These are phyloP conservation scores for Hyposoter dolosus DNA, from an alignment of 2,888 invertebrate genomes.

Conservation along the genomic window DNA sequence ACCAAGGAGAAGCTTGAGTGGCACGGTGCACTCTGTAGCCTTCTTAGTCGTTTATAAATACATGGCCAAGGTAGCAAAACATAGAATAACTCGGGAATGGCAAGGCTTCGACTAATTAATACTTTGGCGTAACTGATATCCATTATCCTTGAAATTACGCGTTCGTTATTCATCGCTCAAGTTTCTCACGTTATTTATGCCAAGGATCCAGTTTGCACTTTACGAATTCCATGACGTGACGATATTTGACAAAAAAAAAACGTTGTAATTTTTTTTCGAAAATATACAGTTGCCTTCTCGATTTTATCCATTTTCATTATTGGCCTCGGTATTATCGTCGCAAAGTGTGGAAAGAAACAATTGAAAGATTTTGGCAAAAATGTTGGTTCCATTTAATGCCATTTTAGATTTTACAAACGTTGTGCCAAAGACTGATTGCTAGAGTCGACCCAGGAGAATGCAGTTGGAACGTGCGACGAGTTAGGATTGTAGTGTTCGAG, in stretches of 20 bases:
- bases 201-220: background rate
- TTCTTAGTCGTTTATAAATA: conserved; percentile 48
- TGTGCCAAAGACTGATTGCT: conserved; percentile 76
- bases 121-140: background rate
- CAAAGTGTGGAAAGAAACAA: background rate
- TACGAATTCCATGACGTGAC: background rate
- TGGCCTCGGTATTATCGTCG: background rate
- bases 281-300: background rate
- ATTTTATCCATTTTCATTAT: background rate
- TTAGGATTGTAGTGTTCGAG: conserved; percentile 57
- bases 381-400: background rate
- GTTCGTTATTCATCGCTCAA: background rate
- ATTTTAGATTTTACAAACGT: conserved; percentile 39
- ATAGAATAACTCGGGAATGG: conserved; percentile 13
- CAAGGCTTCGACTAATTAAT: background rate
- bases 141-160: background rate
- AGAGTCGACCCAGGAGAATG: conserved; percentile 73
- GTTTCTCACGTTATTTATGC: background rate
- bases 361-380: background rate
- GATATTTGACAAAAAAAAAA: background rate
- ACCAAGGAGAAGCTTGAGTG: conserved; percentile 11
- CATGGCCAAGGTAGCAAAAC: conserved; percentile 8
- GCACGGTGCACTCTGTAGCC: conserved; percentile 9
- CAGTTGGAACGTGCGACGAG: conserved; percentile 70
- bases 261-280: background rate